Evolutionary conservation across 2,113 vertebrate genomes (phyloP).

Genomic region (Malurus melanocephalus): DNA sequence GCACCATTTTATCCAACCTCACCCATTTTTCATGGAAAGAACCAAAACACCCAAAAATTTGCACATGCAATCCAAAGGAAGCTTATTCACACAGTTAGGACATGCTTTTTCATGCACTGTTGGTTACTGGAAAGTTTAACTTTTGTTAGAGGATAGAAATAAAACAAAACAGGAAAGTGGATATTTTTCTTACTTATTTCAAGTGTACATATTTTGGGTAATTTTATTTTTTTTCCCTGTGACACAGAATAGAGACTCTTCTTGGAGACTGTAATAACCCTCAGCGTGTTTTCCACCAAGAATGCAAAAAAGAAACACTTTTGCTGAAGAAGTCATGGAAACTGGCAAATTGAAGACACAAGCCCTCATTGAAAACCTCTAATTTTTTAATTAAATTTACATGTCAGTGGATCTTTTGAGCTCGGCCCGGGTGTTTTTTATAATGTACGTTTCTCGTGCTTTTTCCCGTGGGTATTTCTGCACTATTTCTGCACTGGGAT

Average conservation of each 20-base stretch:
- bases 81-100: background rate
- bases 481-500: constrained; percentile 35
- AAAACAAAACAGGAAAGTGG: constrained; percentile 4
- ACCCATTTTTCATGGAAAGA: background rate
- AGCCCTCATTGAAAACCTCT: constrained; percentile 27
- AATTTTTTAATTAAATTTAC: constrained; percentile 53
- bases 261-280: background rate
- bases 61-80: background rate
- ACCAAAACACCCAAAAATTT: background rate
- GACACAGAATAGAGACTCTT: background rate
- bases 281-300: background rate
- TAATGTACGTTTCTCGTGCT: background rate
- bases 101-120: background rate
- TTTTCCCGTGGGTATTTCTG: constrained; percentile 25
- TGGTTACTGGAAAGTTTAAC: background rate
- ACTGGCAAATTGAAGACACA: constrained; percentile 41
- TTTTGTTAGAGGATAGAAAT: background rate
- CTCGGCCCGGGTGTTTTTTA: background rate
- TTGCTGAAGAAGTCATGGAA: constrained; percentile 22
- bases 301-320: constrained; percentile 41
- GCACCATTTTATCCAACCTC: background rate
- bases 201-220: background rate
- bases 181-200: constrained; percentile 12
- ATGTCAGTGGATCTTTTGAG: constrained; percentile 46
- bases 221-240: background rate